phyloP scores from a whole-genome alignment of 2,888 invertebrate genomes.

The Galerucella nymphaeae region DNA sequence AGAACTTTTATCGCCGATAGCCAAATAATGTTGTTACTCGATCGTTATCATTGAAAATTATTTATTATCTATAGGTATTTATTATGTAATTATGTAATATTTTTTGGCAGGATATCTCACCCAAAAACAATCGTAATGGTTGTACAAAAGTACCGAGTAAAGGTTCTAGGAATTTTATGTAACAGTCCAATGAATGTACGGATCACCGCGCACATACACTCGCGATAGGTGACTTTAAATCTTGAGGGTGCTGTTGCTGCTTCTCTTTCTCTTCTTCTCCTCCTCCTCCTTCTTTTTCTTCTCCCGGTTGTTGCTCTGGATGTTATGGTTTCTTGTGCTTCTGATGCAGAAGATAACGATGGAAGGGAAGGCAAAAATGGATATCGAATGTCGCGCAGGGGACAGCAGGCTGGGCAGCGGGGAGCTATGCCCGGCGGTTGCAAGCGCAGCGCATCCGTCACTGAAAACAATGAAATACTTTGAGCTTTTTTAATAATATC shows the following conservation, averaged over 20 bases:
- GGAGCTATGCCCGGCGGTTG: slow-evolving; percentile 61
- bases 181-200: slow-evolving; percentile 64
- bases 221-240: slow-evolving; percentile 37
- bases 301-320: slow-evolving; percentile 38
- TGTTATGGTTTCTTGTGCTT: slow-evolving; percentile 35
- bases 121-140: slow-evolving; percentile 64
- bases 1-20: slow-evolving; percentile 10
- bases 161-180: slow-evolving; percentile 64
- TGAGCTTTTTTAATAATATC: background rate
- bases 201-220: slow-evolving; percentile 65
- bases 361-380: slow-evolving; percentile 41
- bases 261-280: slow-evolving; percentile 11
- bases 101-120: slow-evolving; percentile 67
- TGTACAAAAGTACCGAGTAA: slow-evolving; percentile 64
- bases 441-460: slow-evolving; percentile 72
- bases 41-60: slow-evolving; percentile 55
- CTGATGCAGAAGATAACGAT: slow-evolving; percentile 47
- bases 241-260: slow-evolving; percentile 8
- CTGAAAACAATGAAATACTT: slow-evolving; percentile 60
- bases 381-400: slow-evolving; percentile 49
- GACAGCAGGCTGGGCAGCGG: slow-evolving; percentile 52
- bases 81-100: slow-evolving; percentile 59
- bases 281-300: slow-evolving; percentile 21
- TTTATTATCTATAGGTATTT: slow-evolving; percentile 57
- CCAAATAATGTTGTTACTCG: slow-evolving; percentile 46